Percentiles rank a stretch among this genome's conserved stretches.
Evolutionary conservation across 2,113 vertebrate genomes (phyloP).

Genomic region (Cyphomyrus discorhynchus): DNA sequence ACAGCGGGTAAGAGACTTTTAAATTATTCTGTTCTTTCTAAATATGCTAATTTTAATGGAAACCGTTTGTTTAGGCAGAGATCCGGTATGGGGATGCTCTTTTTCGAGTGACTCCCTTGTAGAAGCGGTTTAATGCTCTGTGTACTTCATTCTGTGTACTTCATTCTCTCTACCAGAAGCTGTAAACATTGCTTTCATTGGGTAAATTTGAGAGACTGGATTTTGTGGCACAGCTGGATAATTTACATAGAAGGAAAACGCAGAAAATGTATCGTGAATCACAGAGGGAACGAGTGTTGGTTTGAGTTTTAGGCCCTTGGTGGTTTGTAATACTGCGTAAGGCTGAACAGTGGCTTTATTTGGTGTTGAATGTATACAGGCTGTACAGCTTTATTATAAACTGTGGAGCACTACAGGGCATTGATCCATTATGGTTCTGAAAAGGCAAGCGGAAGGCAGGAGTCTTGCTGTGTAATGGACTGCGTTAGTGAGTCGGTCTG

Average conservation of each 20-base stretch:
- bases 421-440: background rate
- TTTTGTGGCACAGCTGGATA: background rate
- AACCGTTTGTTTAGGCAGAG: background rate
- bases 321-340: background rate
- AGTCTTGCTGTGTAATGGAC: background rate
- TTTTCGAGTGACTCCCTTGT: background rate
- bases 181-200: background rate
- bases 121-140: background rate
- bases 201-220: background rate
- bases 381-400: background rate
- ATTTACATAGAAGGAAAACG: background rate
- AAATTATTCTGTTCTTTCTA: background rate
- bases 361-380: background rate
- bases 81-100: background rate
- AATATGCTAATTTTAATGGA: background rate
- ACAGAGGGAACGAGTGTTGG: background rate
- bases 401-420: background rate
- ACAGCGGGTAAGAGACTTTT: slow-evolving; percentile 78
- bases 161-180: too few relatives aligned
- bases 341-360: background rate
- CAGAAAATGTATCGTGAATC: background rate
- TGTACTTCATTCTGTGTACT: background rate
- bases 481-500: background rate
- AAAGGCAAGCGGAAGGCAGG: background rate
- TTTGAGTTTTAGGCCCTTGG: background rate